These are phyloP conservation scores for Artibeus jamaicensis DNA, from an alignment of 2,797 vertebrate species.

Conservation along the genomic window DNA sequence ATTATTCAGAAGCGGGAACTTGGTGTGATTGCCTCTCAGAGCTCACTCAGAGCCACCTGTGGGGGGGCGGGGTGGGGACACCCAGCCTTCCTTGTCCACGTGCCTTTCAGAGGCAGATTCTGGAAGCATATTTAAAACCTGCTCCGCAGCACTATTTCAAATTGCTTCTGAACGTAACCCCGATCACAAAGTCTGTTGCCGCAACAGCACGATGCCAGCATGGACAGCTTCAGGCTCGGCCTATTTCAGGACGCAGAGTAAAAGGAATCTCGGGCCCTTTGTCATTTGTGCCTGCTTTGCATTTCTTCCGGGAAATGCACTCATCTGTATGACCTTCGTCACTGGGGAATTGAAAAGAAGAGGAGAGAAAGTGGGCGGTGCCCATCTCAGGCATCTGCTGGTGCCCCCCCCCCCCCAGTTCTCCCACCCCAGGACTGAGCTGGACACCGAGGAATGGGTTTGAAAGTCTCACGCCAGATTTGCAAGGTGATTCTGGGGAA, in stretches of 20 bases:
- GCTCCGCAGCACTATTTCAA: not conserved
- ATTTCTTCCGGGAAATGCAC: not conserved
- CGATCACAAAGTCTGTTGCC: not conserved
- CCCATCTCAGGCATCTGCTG: fast-evolving
- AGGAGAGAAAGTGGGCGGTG: not conserved
- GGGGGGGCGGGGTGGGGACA: fast-evolving
- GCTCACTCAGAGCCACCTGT: not conserved
- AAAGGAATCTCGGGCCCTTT: not conserved
- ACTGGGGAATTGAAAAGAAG: not conserved
- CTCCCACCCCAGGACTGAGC: not conserved
- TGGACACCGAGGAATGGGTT: fast-evolving
- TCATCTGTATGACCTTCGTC: not conserved
- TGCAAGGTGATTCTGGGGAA: not conserved
- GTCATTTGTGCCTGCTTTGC: not conserved
- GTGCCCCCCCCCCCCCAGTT: fast-evolving
- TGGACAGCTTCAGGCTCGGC: not conserved
- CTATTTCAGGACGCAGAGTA: not conserved
- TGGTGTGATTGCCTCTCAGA: fast-evolving
- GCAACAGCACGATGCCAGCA: not conserved
- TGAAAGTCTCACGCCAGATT: fast-evolving
- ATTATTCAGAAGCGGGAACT: not conserved
- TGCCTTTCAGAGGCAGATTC: not conserved
- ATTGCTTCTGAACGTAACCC: not conserved
- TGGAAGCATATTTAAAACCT: not conserved
- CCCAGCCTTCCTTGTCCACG: not conserved